Conservation (phyloP, 2,888 invertebrate genomes). For the Helobdella robusta region DNA sequence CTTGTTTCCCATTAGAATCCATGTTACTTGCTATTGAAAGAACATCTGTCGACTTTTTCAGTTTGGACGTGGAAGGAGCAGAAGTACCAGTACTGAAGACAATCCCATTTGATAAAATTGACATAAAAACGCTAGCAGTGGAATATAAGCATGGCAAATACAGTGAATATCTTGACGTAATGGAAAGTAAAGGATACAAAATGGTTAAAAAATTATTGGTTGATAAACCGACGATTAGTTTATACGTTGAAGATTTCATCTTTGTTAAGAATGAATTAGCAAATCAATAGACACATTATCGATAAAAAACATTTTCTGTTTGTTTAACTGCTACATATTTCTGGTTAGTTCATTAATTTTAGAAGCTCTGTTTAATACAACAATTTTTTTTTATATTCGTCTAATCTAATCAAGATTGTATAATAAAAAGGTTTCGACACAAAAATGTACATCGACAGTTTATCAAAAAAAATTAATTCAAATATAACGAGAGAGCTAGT, state of each 20-base stretch:
- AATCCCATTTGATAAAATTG: slow-evolving; percentile 55
- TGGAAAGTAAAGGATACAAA: slow-evolving; percentile 8
- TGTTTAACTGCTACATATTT: too few relatives aligned
- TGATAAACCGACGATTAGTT: not conserved
- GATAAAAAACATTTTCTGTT: too few relatives aligned
- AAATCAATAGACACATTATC: too few relatives aligned
- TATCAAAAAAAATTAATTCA: too few relatives aligned
- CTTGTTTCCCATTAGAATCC: slow-evolving; percentile 75
- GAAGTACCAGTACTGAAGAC: slow-evolving; percentile 56
- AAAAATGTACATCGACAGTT: too few relatives aligned
- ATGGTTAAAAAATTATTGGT: not conserved
- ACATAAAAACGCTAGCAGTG: slow-evolving; percentile 22
- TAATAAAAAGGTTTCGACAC: too few relatives aligned
- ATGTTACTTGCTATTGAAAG: slow-evolving; percentile 67
- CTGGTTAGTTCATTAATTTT: too few relatives aligned
- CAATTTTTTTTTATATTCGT: too few relatives aligned
- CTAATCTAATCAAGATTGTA: too few relatives aligned
- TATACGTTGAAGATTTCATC: slow-evolving; percentile 18
- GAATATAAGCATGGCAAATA: slow-evolving; percentile 22
- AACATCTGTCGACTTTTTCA: slow-evolving; percentile 61
- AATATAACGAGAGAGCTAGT: too few relatives aligned
- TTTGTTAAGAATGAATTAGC: too few relatives aligned
- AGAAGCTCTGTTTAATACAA: too few relatives aligned
- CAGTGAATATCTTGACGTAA: not conserved
- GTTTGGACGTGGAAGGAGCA: slow-evolving; percentile 57